Conservation (phyloP, 1,140 invertebrate species). For the Medauroidea extradentata region DNA sequence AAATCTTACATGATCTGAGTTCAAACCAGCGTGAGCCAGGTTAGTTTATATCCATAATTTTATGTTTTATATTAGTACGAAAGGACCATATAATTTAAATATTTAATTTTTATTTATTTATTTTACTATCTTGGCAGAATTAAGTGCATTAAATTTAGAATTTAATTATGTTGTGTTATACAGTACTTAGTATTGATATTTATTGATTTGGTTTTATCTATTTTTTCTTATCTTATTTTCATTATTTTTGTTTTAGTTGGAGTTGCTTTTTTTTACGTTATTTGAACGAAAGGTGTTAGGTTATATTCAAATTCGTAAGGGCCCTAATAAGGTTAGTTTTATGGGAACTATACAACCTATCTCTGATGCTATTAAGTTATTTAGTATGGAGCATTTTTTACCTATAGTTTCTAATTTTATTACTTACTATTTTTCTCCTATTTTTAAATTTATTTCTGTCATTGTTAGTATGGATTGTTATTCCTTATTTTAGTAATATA, state of each 20-base stretch:
- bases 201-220: conserved; percentile 42
- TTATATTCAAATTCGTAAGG: conserved; percentile 64
- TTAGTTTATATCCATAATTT: conserved; percentile 65
- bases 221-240: conserved; percentile 46
- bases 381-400: conserved; percentile 53
- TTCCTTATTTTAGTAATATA: conserved; percentile 44
- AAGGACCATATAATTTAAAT: conserved; percentile 51
- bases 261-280: conserved; percentile 61
- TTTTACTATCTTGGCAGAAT: conserved; percentile 54
- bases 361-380: conserved; percentile 61
- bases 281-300: conserved; percentile 62
- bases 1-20: conserved; percentile 76
- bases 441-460: conserved; percentile 51
- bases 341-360: conserved; percentile 59
- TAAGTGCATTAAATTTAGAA: conserved; percentile 59
- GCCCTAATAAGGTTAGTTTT: conserved; percentile 60
- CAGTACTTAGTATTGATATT: conserved; percentile 48
- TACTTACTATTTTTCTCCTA: conserved; percentile 52
- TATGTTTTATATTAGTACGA: conserved; percentile 57
- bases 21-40: conserved; percentile 68
- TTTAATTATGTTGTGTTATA: conserved; percentile 49
- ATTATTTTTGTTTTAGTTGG: conserved; percentile 53
- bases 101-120: conserved; percentile 40
- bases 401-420: conserved; percentile 47
- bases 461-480: conserved; percentile 49